These are phyloP conservation scores for Orthosia incerta DNA, from an alignment of 2,888 invertebrate genomes.

Conservation along the genomic window DNA sequence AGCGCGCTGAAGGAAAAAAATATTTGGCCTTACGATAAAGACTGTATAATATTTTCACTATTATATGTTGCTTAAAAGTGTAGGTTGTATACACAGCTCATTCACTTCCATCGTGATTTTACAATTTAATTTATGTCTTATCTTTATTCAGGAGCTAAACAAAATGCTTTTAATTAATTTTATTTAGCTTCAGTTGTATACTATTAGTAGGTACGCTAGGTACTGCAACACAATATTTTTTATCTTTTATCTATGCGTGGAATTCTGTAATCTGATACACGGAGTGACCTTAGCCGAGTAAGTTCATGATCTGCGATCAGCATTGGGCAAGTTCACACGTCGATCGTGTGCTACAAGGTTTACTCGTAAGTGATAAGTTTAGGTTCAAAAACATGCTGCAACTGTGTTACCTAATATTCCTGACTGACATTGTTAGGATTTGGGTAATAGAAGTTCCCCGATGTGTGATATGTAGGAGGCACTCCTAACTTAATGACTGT, in stretches of 20 bases:
- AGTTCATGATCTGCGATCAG: conserved; percentile 62
- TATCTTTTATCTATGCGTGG: conserved; percentile 47
- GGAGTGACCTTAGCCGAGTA: conserved; percentile 58
- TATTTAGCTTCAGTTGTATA: not conserved
- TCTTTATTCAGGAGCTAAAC: not conserved
- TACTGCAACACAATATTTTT: conserved; percentile 3
- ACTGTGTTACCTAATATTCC: conserved; percentile 1
- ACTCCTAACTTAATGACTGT: no score
- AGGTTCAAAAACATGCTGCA: conserved; percentile 25
- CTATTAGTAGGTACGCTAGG: not conserved
- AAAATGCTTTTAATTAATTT: not conserved
- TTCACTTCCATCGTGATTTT: not conserved
- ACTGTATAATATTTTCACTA: conserved; percentile 31
- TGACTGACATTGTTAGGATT: not conserved
- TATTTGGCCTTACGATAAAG: conserved; percentile 13
- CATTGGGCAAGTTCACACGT: conserved; percentile 58
- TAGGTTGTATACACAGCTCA: not conserved
- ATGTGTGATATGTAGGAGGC: no score
- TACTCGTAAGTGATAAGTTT: conserved; percentile 33
- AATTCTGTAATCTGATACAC: conserved; percentile 59
- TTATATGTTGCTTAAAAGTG: conserved; percentile 12
- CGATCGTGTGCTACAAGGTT: conserved; percentile 32
- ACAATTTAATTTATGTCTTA: not conserved
- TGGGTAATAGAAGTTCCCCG: no score
- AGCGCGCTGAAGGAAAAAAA: conserved; percentile 25